Percentiles rank a stretch among this genome's conserved stretches.
phyloP scores from a whole-genome alignment of 2,797 vertebrate genomes.

The Galagoides demidoff region DNA sequence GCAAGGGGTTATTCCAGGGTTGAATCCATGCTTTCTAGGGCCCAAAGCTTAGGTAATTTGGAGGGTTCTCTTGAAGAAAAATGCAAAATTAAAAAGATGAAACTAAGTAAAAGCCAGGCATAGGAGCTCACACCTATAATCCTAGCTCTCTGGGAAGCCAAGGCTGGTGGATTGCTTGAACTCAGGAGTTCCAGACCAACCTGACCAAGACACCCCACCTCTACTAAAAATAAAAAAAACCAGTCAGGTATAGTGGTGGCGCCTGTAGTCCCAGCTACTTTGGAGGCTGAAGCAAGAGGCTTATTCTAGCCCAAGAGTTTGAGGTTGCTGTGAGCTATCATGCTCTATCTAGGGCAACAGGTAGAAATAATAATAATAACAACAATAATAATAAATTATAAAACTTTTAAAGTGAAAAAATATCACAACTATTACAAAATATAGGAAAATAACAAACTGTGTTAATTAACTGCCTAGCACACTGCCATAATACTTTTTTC shows the following conservation, averaged over 20 bases:
- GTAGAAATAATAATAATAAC: neutral
- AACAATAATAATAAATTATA: neutral
- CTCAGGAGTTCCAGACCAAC: too few species aligned
- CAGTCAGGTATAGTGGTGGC: too few species aligned
- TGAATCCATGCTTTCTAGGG: neutral
- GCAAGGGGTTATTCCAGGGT: neutral
- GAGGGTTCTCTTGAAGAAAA: neutral
- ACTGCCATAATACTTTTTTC: neutral
- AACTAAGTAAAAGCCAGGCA: neutral
- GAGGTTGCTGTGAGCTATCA: too few species aligned
- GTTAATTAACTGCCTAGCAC: slow-evolving; percentile 1
- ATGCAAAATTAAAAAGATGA: neutral
- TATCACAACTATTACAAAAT: neutral
- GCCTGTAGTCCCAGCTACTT: too few species aligned
- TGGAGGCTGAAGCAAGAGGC: too few species aligned
- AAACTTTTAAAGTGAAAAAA: neutral
- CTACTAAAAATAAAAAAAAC: too few species aligned
- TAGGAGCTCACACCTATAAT: too few species aligned
- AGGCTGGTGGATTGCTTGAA: too few species aligned
- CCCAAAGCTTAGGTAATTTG: neutral
- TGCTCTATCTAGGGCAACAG: too few species aligned
- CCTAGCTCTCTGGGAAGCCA: too few species aligned
- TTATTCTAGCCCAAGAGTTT: too few species aligned
- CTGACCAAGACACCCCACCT: too few species aligned
- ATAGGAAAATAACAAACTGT: slow-evolving; percentile 6